Conservation (phyloP, 2,113 vertebrate genomes). For the Pantherophis guttatus region DNA sequence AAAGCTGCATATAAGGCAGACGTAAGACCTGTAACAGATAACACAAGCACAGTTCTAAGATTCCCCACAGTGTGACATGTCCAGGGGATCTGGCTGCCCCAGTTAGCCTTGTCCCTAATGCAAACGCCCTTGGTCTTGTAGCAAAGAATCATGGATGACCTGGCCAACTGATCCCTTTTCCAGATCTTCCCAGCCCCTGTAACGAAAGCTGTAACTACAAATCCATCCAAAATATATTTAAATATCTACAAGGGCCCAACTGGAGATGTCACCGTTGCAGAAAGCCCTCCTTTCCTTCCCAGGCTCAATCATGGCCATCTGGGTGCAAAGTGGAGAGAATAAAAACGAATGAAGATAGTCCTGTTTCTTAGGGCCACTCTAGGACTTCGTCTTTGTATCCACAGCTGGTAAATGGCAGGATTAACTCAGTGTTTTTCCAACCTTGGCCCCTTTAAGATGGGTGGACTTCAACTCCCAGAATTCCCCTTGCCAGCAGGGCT, state of each 20-base stretch:
- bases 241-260: no score
- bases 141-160: neutral
- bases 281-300: no score
- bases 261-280: no score
- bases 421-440: neutral
- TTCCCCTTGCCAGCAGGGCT: neutral
- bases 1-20: no score
- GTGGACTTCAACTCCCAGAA: neutral
- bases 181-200: neutral
- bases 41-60: neutral
- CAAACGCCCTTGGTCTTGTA: neutral
- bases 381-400: neutral
- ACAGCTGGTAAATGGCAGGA: neutral
- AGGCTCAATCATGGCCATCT: no score
- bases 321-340: no score
- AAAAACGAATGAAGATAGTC: no score
- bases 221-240: no score
- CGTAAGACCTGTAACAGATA: no score
- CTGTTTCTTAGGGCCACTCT: neutral
- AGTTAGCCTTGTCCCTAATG: neutral
- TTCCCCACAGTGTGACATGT: neutral
- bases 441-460: neutral
- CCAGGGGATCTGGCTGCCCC: neutral
- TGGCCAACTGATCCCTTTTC: neutral
- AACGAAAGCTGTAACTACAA: no score